Evolutionary conservation across 2,113 vertebrate genomes (phyloP).

Genomic region (Bucco capensis): DNA sequence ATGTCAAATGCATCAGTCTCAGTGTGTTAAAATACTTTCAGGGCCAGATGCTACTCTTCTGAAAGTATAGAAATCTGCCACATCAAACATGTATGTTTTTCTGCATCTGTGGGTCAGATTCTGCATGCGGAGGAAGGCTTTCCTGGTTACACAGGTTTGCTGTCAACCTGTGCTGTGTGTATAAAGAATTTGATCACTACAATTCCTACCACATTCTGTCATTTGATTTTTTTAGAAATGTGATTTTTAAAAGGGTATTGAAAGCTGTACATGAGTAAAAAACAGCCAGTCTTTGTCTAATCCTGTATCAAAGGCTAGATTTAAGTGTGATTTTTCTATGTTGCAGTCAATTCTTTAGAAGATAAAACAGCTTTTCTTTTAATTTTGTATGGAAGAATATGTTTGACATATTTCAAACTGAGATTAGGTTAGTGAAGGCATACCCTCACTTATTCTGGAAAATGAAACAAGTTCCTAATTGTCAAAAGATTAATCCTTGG

Average conservation of each 20-base stretch:
- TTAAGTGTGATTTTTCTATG: slow-evolving; percentile 9
- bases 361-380: slow-evolving; percentile 36
- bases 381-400: slow-evolving; percentile 23
- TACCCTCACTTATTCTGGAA: neutral
- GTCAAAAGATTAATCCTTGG: slow-evolving; percentile 60
- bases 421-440: slow-evolving; percentile 8
- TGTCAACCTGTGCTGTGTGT: neutral
- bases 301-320: neutral
- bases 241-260: neutral
- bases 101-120: slow-evolving; percentile 30
- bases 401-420: slow-evolving; percentile 44
- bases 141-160: neutral
- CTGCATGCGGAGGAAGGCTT: neutral
- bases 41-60: slow-evolving; percentile 37
- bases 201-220: slow-evolving; percentile 4
- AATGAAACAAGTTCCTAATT: slow-evolving; percentile 60
- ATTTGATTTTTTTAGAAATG: neutral
- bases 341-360: slow-evolving; percentile 40
- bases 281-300: neutral
- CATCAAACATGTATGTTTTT: neutral
- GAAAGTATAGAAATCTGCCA: slow-evolving; percentile 12
- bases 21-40: slow-evolving; percentile 40
- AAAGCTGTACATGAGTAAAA: neutral
- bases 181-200: neutral
- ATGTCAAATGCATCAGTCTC: slow-evolving; percentile 37